These are phyloP conservation scores for Zhuqinia jingwanae DNA, from an alignment of 2,888 invertebrate genomes.

Conservation along the genomic window DNA sequence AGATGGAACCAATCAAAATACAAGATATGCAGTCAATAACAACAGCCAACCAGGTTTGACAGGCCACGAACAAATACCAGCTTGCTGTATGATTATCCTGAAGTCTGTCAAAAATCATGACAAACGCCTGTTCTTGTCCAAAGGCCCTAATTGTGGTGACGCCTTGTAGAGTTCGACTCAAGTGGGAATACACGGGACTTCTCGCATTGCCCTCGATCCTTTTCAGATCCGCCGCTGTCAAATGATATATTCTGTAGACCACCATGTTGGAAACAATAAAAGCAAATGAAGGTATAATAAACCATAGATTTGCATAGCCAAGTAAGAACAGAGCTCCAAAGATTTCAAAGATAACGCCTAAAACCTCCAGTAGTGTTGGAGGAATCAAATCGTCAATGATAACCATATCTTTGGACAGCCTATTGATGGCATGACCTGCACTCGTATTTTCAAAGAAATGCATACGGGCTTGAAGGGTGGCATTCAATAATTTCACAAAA, in stretches of 20 bases:
- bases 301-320: constrained; percentile 28
- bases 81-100: constrained; percentile 92
- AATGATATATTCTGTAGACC: constrained; percentile 54
- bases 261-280: neutral
- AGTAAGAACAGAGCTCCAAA: constrained; percentile 46
- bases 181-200: constrained; percentile 95
- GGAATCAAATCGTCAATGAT: constrained; percentile 75
- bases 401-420: constrained; percentile 75
- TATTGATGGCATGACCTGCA: constrained; percentile 84
- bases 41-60: constrained; percentile 96
- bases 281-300: constrained; percentile 38
- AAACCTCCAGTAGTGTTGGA: constrained; percentile 68
- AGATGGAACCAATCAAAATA: constrained; percentile 91
- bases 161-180: constrained; percentile 94
- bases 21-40: constrained; percentile 94
- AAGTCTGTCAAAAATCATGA: constrained; percentile 87
- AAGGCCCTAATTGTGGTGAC: constrained; percentile 95
- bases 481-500: constrained; percentile 91
- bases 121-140: constrained; percentile 89
- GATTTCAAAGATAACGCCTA: constrained; percentile 62
- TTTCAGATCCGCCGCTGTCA: constrained; percentile 53
- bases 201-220: constrained; percentile 83
- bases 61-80: constrained; percentile 94
- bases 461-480: constrained; percentile 90
- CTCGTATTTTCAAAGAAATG: constrained; percentile 94